Evolutionary conservation across 2,888 invertebrate genomes (phyloP), one percentile per base, ranked within the genome.

Genomic region (Heliconius ismenius): DNA sequence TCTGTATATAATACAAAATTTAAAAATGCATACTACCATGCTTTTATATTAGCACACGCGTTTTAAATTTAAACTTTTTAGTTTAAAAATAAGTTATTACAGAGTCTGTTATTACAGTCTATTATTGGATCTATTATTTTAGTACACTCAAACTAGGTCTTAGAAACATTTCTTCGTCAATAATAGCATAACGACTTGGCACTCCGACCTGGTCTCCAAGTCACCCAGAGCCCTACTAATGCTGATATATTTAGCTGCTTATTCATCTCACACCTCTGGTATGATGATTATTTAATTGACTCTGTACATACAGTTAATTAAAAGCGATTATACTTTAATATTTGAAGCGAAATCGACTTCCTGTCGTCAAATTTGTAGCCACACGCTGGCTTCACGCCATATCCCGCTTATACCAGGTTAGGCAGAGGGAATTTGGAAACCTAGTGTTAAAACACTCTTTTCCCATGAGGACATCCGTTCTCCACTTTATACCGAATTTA

Each of bases 131-230:
- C 7, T 65, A 39, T n/a, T 67, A 67, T 67, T 67, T 67, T 39
- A 60, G 60, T 67, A 64, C 74, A 76, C 64, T 80, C 70, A 79
- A 80, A 73, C 68, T 79, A 79, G 79, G 79, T 76, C 81, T 78
- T 49, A 43, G 68, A 58, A 73, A 69, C 76, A 74, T 73, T 78
- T 26, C n/a, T 72, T 79, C 75, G 73, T 76, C 74, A 79, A 79
- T 79, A 79, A 81, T 81, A 81, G 79, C 77, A 60, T 79, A 79
- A 78, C 80, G 79, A 76, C 75, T 81, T 81, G 80, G 80, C 81
- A 80, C 76, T 54, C 67, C 58, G 74, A 36, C 54, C 62, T 65
- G 76, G 74, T 78, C 77, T 77, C 67, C 74, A 54, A 73, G 73
- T 75, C 69, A 75, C 63, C 76, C 74, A 49, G 62, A 64, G 78